Conservation (phyloP, 2,888 invertebrate species). For the Leptarthrus brevirostris region DNA sequence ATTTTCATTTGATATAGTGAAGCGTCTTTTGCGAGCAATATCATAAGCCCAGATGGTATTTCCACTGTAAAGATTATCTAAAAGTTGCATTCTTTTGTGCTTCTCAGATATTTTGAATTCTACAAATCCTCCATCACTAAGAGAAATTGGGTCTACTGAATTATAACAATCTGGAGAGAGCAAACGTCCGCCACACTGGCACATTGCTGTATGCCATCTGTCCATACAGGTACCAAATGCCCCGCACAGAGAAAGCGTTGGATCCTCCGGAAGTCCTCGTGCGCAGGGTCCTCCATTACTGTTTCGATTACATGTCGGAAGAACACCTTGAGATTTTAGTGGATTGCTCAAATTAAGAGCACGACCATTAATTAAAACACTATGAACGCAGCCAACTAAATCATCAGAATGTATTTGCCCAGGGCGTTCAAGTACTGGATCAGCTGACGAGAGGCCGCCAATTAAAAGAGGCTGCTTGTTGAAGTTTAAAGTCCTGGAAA, state of each 20-base stretch:
- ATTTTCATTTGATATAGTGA: slow-evolving; percentile 62
- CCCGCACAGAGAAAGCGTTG: slow-evolving; percentile 69
- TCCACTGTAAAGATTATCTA: slow-evolving; percentile 82
- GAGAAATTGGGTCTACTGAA: slow-evolving; percentile 82
- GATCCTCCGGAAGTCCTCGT: slow-evolving; percentile 62
- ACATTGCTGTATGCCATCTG: slow-evolving; percentile 82
- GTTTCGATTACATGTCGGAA: slow-evolving; percentile 80
- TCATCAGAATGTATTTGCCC: slow-evolving; percentile 93
- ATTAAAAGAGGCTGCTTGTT: slow-evolving; percentile 87
- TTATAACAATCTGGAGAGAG: slow-evolving; percentile 83
- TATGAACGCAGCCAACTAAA: slow-evolving; percentile 93
- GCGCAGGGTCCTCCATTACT: slow-evolving; percentile 76
- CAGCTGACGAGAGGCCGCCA: slow-evolving; percentile 86
- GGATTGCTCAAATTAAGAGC: slow-evolving; percentile 84
- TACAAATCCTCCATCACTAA: slow-evolving; percentile 82
- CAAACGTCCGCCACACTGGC: slow-evolving; percentile 76
- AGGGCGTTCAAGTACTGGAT: slow-evolving; percentile 87
- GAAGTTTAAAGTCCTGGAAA: slow-evolving; percentile 87
- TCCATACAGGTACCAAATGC: slow-evolving; percentile 81
- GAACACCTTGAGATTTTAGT: slow-evolving; percentile 77
- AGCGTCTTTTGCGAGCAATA: slow-evolving; percentile 63
- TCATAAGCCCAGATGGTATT: slow-evolving; percentile 75
- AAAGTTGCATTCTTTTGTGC: slow-evolving; percentile 85
- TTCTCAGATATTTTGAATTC: slow-evolving; percentile 85
- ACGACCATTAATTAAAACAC: slow-evolving; percentile 88